Percentiles rank a stretch among this genome's conserved stretches.
Evolutionary conservation across 2,888 invertebrate genomes (phyloP).

Genomic region (Germaria angustata): DNA sequence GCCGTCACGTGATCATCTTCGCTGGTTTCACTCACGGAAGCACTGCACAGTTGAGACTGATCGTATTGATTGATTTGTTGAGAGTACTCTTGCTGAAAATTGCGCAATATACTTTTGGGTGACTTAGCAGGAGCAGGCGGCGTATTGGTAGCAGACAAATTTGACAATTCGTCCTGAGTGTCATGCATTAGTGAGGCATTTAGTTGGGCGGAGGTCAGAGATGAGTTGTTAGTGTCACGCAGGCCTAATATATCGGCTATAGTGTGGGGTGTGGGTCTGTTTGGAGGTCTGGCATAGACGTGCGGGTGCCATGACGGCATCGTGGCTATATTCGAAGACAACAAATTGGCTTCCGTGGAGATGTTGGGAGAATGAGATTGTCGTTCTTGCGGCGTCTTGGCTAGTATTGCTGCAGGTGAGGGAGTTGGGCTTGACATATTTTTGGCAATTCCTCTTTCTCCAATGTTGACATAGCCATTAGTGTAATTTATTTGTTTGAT

Average conservation of each 20-base stretch:
- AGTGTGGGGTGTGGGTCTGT: constrained; percentile 90
- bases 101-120: constrained; percentile 77
- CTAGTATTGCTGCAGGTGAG: constrained; percentile 59
- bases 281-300: constrained; percentile 90
- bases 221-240: constrained; percentile 68
- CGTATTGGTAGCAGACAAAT: constrained; percentile 58
- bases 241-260: constrained; percentile 93
- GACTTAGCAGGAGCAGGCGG: constrained; percentile 75
- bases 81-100: constrained; percentile 76
- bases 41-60: constrained; percentile 71
- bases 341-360: constrained; percentile 46
- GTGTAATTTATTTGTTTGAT: constrained; percentile 47
- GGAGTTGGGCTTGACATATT: constrained; percentile 52
- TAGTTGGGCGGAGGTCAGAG: constrained; percentile 1
- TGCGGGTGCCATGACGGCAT: constrained; percentile 90
- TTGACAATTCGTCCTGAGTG: constrained; percentile 67
- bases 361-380: constrained; percentile 34
- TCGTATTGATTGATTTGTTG: constrained; percentile 71
- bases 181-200: constrained; percentile 40
- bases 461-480: constrained; percentile 53
- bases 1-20: constrained; percentile 75
- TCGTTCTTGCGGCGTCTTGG: constrained; percentile 64
- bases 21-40: constrained; percentile 80
- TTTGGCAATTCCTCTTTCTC: neutral
- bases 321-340: constrained; percentile 31